Conservation (phyloP, 2,888 invertebrate species). For the Lepidocyrtoides sp. region DNA sequence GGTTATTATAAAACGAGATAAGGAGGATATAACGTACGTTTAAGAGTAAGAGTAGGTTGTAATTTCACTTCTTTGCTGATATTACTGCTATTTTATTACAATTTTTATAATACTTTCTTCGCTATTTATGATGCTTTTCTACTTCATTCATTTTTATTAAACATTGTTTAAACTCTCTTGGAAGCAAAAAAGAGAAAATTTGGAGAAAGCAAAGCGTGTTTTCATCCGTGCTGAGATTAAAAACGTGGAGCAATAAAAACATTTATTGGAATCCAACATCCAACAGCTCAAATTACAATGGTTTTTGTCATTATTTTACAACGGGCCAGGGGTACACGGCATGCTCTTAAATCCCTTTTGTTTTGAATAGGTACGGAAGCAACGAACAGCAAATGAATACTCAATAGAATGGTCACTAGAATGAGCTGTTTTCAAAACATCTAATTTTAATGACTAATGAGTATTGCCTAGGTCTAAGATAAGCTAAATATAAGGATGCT, state of each 20-base stretch:
- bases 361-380: too few species aligned
- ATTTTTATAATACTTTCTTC: not conserved
- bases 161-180: not conserved
- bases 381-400: too few species aligned
- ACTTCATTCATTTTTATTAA: conserved; percentile 8
- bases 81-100: conserved; percentile 5
- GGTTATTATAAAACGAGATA: conserved; percentile 47
- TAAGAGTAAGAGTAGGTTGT: conserved; percentile 7
- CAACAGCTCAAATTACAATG: too few species aligned
- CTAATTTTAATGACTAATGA: too few species aligned
- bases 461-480: too few species aligned
- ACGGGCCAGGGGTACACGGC: too few species aligned
- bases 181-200: not conserved
- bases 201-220: not conserved
- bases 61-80: not conserved
- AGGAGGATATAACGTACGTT: not conserved
- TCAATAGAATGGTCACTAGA: too few species aligned
- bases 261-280: conserved; percentile 67
- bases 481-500: too few species aligned
- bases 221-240: not conserved
- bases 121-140: not conserved
- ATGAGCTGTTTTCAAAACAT: too few species aligned
- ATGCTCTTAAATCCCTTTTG: too few species aligned
- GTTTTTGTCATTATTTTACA: too few species aligned
- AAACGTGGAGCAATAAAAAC: conserved; percentile 55